phyloP scores from a whole-genome alignment of 1,140 invertebrate species.

The Druon quercuslanigerum region DNA sequence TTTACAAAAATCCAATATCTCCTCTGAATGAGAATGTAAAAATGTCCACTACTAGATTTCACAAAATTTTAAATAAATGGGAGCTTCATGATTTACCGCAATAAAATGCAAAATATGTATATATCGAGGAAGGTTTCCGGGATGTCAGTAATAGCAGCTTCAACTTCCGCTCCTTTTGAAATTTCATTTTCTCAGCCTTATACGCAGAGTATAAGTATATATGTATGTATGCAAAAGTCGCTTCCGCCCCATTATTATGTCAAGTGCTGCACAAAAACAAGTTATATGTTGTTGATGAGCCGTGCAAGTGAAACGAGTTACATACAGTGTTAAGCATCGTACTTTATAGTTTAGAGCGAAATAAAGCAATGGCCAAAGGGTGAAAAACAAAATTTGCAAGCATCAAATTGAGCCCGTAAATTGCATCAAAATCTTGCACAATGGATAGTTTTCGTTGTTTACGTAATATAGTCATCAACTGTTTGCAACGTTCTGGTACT shows the following conservation, averaged over 20 bases:
- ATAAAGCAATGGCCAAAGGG: not conserved
- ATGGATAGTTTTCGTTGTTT: too few species aligned
- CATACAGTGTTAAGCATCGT: conserved; percentile 5
- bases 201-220: not conserved
- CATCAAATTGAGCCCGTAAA: too few species aligned
- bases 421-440: too few species aligned
- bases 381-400: not conserved
- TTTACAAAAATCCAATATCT: too few species aligned
- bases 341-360: not conserved
- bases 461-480: too few species aligned
- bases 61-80: too few species aligned
- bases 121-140: conserved; percentile 4
- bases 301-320: not conserved
- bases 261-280: conserved; percentile 14
- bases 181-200: conserved; percentile 25
- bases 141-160: conserved; percentile 15
- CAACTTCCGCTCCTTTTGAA: conserved; percentile 27
- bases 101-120: not conserved
- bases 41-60: too few species aligned
- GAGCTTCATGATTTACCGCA: not conserved
- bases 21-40: too few species aligned
- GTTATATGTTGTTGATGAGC: not conserved
- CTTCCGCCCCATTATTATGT: conserved; percentile 13
- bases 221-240: not conserved
- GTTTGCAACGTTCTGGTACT: too few species aligned